Conservation (phyloP, 2,113 vertebrate species). For the Sardina pilchardus region DNA sequence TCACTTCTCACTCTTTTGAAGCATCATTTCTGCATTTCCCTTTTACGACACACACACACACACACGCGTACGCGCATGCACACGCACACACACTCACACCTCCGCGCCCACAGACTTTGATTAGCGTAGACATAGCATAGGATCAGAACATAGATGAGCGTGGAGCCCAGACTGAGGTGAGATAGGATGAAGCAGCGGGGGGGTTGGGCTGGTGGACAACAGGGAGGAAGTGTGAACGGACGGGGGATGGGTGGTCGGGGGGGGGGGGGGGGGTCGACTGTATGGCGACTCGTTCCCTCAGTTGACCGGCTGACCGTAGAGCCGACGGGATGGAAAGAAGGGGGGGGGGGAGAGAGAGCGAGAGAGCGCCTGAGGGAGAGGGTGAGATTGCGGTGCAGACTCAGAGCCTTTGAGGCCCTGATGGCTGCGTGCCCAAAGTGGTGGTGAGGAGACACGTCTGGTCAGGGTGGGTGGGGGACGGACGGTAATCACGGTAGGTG, state of each 20-base stretch:
- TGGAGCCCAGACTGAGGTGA: background rate
- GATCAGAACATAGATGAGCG: no score
- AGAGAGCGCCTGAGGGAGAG: background rate
- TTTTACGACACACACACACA: no score
- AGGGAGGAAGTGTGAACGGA: background rate
- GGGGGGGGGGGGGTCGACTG: background rate
- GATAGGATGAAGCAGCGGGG: background rate
- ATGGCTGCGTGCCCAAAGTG: background rate
- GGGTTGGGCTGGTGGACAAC: background rate
- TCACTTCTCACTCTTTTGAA: no score
- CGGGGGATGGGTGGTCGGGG: background rate
- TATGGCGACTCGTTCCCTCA: background rate
- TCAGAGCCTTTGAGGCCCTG: background rate
- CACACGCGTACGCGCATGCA: no score
- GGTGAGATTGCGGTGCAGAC: background rate
- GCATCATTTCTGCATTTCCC: no score
- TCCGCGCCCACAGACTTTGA: no score
- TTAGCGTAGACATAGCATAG: no score
- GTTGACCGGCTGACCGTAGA: background rate
- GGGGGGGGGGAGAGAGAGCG: background rate
- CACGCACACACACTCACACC: no score
- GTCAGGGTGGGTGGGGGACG: background rate
- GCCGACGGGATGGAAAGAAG: background rate
- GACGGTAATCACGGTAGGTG: background rate
- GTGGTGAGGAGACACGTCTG: background rate